Evolutionary conservation across 1,140 invertebrate species (phyloP).

Genomic region (Leptonema lineaticorne): DNA sequence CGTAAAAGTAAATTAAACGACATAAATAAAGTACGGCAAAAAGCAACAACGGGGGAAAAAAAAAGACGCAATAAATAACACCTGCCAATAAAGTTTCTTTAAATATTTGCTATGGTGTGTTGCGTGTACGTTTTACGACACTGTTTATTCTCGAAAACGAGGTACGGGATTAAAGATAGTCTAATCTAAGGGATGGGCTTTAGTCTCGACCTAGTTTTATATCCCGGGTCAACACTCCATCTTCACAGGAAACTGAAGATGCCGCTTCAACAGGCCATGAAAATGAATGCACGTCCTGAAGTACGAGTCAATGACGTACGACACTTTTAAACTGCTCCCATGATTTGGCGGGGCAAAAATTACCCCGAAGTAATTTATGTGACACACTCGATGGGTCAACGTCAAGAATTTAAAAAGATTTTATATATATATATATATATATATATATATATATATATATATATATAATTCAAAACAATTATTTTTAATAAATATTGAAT

Average conservation of each 20-base stretch:
- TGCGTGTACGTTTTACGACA: conserved; percentile 1
- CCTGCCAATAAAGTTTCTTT: not conserved
- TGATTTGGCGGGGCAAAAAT: no score
- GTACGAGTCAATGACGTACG: not conserved
- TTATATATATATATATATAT: no score
- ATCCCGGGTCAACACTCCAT: conserved; percentile 19
- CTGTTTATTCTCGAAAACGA: conserved; percentile 5
- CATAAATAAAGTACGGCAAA: no score
- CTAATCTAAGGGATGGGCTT: not conserved
- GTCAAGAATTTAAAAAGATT: no score
- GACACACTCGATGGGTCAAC: no score
- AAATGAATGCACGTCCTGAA: conserved; percentile 11
- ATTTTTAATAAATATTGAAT: no score
- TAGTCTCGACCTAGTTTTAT: conserved; percentile 19
- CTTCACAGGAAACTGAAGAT: not conserved
- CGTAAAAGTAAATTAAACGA: no score
- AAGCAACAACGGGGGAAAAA: not conserved
- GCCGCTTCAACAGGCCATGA: not conserved
- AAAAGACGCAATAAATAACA: not conserved
- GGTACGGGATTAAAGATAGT: not conserved
- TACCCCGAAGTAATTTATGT: no score
- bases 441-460: no score
- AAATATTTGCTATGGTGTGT: conserved; percentile 5
- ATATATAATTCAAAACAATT: no score
- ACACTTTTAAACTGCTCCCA: no score